These are phyloP conservation scores for Podarcis muralis DNA, from an alignment of 2,113 vertebrate genomes.

Conservation along the genomic window DNA sequence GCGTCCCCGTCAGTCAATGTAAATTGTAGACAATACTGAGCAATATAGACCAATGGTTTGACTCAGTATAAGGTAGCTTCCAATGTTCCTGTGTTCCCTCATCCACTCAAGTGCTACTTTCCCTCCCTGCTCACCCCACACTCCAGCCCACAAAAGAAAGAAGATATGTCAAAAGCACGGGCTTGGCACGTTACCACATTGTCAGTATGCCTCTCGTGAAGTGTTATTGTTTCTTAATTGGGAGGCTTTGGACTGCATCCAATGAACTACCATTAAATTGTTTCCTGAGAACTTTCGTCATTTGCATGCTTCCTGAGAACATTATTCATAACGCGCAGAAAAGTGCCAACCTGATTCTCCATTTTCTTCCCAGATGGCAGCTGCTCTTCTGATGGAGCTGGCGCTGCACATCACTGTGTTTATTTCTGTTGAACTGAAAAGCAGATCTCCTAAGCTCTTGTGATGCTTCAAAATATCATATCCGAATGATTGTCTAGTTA, in stretches of 20 bases:
- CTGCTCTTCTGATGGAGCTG: background rate
- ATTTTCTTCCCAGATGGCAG: slow-evolving; percentile 9
- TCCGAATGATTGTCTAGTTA: background rate
- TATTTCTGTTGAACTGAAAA: background rate
- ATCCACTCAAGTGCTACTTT: background rate
- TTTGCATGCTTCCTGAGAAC: background rate
- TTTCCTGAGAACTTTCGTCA: background rate
- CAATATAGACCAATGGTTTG: too few relatives aligned
- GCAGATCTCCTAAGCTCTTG: background rate
- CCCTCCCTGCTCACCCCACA: background rate
- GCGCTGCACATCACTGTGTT: background rate
- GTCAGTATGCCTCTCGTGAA: background rate
- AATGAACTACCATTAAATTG: slow-evolving; percentile 5
- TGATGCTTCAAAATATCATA: background rate
- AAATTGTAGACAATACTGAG: background rate
- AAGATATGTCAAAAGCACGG: background rate
- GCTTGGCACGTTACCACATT: background rate
- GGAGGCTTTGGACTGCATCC: background rate
- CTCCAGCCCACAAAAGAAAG: background rate
- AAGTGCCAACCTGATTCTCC: background rate
- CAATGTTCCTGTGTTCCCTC: background rate
- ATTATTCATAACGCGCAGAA: background rate
- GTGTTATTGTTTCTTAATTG: slow-evolving; percentile 9
- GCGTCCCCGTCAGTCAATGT: too few relatives aligned
- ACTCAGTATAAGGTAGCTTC: background rate